These are phyloP conservation scores for Regulus satrapa DNA, from an alignment of 2,113 vertebrate genomes.

Conservation along the genomic window DNA sequence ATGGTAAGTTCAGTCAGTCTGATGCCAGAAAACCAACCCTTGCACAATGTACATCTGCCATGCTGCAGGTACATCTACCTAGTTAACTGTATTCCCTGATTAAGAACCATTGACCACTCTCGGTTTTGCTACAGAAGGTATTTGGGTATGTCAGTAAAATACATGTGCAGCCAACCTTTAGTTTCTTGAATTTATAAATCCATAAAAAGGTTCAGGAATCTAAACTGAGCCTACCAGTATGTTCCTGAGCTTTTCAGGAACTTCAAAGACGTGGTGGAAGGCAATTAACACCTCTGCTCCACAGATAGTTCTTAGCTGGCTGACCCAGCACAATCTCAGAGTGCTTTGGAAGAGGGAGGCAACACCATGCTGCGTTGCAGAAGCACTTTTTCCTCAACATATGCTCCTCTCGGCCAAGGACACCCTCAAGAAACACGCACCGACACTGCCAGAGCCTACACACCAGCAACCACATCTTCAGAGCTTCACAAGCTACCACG, in stretches of 20 bases:
- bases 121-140: background rate
- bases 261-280: background rate
- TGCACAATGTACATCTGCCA: background rate
- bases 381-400: background rate
- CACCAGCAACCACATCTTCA: background rate
- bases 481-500: background rate
- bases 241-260: background rate
- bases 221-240: background rate
- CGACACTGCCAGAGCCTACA: background rate
- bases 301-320: background rate
- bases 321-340: background rate
- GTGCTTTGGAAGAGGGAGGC: background rate
- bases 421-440: background rate
- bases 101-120: background rate
- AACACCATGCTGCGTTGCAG: background rate
- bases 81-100: background rate
- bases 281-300: background rate
- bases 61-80: background rate
- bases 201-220: background rate
- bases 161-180: background rate
- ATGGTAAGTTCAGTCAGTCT: background rate
- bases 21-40: background rate
- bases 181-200: background rate
- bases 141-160: background rate
- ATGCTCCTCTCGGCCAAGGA: background rate